Evolutionary conservation across 1,140 invertebrate species (phyloP), one percentile per base, ranked within the genome.

Genomic region (Scylla paramamosain): DNA sequence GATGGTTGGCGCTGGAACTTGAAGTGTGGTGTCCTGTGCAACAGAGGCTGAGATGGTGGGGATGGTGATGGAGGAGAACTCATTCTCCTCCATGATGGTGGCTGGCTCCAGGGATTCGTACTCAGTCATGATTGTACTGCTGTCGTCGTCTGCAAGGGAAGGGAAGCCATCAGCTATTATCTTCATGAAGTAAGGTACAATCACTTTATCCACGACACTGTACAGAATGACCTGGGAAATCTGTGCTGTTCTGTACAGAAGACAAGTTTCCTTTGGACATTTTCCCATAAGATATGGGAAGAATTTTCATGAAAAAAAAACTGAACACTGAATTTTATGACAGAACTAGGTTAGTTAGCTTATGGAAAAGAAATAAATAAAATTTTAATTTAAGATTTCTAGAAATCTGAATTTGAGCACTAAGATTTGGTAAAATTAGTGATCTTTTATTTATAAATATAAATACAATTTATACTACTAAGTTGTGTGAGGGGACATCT

Each of bases 61-160:
- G n/a, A 95, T 95, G 90, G 92, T 86, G 83, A 91, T 39, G 48
- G 86, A 48, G 77, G 94, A 94, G 86, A 95, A 28, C 89, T 95
- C 94, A 88, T 95, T 95, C 52, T 95, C 94, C 52, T 95, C 94
- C n/a, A 45, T 7, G 14, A 95, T 92, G 39, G 48, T 77, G 29
- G 94, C 94, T n/a, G 94, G 94, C 52, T 95, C 94, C 45, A 95
- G 91, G 28, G 94, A 95, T 29, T 95, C 94, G 67, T 84, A 95
- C 91, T 95, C 94, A 45, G 90, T 95, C 32, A 59, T 52, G 31
- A 95, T 95, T 91, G 94, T 95, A 92, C 94, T 86, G 94, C 67
- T 92, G 39, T 92, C 91, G 87, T 92, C 94, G 88, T 92, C 94
- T 95, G 91, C 28, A 67, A 92, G 67, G n/a, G 6, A 91, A 94